A percentile compares a stretch with the other conserved stretches of the same genome.
Evolutionary conservation across 1,140 invertebrate genomes (phyloP).

Genomic region (Goniozus legneri): DNA sequence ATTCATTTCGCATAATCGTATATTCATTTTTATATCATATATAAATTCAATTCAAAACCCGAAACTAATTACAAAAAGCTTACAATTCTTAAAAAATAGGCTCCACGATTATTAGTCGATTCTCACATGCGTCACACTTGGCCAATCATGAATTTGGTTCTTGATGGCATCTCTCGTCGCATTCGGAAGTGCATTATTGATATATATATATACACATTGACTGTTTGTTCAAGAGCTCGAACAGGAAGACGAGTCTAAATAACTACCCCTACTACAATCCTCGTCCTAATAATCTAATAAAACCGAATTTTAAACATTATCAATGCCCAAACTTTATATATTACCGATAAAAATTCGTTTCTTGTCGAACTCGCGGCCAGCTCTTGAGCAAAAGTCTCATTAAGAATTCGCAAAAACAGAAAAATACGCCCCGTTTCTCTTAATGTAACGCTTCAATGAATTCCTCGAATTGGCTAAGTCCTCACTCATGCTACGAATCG

Average conservation of each 20-base stretch:
- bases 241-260: constrained; percentile 28
- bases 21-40: constrained; percentile 10
- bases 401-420: too few species aligned
- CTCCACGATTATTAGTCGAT: constrained; percentile 18
- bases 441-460: constrained; percentile 31
- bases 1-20: neutral
- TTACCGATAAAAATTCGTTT: constrained; percentile 8
- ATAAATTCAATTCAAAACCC: constrained; percentile 24
- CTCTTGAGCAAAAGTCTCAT: constrained; percentile 27
- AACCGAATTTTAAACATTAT: constrained; percentile 14
- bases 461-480: constrained; percentile 49
- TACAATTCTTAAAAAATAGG: constrained; percentile 31
- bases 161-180: neutral
- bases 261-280: too few species aligned
- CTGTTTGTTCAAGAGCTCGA: constrained; percentile 27
- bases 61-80: constrained; percentile 35
- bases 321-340: constrained; percentile 14
- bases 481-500: constrained; percentile 57
- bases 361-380: constrained; percentile 11
- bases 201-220: too few species aligned
- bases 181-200: constrained; percentile 12
- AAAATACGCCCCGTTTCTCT: constrained; percentile 2
- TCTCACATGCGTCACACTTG: constrained; percentile 16
- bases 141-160: constrained; percentile 24
- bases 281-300: too few species aligned